These are phyloP conservation scores for Trachelipus rathkii DNA, from an alignment of 1,140 invertebrate genomes.

Conservation along the genomic window DNA sequence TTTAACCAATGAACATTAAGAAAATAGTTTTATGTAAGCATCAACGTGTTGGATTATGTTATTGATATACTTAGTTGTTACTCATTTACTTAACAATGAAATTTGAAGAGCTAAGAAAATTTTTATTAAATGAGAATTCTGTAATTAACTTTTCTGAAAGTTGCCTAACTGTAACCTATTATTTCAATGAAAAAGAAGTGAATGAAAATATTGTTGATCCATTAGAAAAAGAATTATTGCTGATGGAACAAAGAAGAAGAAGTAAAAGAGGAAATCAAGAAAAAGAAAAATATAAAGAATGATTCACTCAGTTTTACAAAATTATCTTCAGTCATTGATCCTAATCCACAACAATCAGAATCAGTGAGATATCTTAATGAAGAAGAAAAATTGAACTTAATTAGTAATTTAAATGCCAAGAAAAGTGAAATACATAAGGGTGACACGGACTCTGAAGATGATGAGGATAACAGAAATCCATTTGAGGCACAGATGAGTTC, in stretches of 20 bases:
- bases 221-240: conserved; percentile 36
- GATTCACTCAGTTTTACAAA: conserved; percentile 36
- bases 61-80: no score
- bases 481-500: conserved; percentile 65
- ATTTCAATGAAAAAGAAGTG: no score
- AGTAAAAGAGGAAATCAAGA: conserved; percentile 29
- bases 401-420: conserved; percentile 26
- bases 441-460: conserved; percentile 70
- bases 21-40: no score
- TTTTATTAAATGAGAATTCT: no score
- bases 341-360: conserved; percentile 1
- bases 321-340: conserved; percentile 24
- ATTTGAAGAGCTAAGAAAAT: no score
- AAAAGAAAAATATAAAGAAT: conserved; percentile 39
- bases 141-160: no score
- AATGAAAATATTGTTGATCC: conserved; percentile 32
- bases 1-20: no score
- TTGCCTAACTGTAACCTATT: no score
- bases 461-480: conserved; percentile 70
- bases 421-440: conserved; percentile 57
- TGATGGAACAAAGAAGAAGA: conserved; percentile 39
- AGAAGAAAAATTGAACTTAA: conserved; percentile 28
- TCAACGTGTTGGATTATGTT: no score
- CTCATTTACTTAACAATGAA: no score
- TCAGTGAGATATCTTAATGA: conserved; percentile 17